Percentiles rank a stretch among this genome's conserved stretches.
Conservation (phyloP, 2,113 vertebrate genomes). For the Todiramphus chloris region DNA sequence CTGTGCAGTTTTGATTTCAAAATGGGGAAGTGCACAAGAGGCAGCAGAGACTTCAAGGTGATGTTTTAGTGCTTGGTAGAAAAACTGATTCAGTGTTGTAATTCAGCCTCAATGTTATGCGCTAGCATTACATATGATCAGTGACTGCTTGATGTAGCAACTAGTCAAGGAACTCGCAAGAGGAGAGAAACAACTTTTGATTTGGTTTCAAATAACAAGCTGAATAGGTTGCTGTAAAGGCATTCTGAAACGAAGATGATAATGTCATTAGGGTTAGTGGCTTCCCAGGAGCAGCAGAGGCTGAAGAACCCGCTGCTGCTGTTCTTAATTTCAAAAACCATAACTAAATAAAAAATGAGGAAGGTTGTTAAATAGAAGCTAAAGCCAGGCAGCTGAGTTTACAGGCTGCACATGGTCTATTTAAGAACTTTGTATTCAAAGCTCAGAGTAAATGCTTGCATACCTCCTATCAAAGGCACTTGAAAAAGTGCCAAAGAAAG, state of each 20-base stretch:
- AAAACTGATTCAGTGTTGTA: not conserved
- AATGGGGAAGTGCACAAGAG: accelerated
- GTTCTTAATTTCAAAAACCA: not conserved
- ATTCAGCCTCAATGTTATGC: not conserved
- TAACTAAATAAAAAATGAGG: not conserved
- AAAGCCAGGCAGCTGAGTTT: not conserved
- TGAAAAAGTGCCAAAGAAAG: not conserved
- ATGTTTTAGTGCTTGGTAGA: not conserved
- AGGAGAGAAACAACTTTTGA: not conserved
- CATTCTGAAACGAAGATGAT: not conserved
- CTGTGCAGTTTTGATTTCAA: not conserved
- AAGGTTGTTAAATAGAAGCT: not conserved
- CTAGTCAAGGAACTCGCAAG: not conserved
- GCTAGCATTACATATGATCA: not conserved
- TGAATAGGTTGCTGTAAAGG: not conserved
- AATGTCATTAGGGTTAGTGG: accelerated
- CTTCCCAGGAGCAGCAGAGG: not conserved
- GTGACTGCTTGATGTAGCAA: not conserved
- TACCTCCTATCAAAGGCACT: not conserved
- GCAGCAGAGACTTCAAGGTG: too few relatives aligned
- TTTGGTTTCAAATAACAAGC: not conserved
- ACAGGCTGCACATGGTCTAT: not conserved
- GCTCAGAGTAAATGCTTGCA: not conserved
- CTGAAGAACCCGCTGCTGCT: not conserved
- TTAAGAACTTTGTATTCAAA: not conserved